Conservation (phyloP, 2,888 invertebrate genomes). For the Cerceris rybyensis region DNA sequence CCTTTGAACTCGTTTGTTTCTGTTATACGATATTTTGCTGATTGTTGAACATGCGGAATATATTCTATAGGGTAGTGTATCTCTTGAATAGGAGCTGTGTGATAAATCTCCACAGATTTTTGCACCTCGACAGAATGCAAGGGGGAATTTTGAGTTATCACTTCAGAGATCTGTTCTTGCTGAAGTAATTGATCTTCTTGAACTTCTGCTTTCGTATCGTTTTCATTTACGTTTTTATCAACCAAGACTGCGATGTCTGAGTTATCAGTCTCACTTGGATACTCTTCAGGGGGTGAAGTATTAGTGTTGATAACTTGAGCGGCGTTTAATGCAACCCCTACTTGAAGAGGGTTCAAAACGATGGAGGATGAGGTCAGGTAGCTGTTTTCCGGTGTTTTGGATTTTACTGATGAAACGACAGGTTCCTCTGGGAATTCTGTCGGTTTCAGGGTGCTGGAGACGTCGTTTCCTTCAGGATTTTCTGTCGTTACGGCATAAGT, state of each 20-base stretch:
- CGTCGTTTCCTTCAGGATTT: not conserved
- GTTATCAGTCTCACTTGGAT: not conserved
- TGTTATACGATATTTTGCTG: constrained; percentile 49
- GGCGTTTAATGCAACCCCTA: constrained; percentile 74
- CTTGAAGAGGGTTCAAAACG: constrained; percentile 76
- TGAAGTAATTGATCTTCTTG: constrained; percentile 21
- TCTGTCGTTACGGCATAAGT: not conserved
- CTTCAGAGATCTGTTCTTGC: constrained; percentile 34
- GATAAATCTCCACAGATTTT: constrained; percentile 78
- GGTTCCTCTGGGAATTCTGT: not conserved
- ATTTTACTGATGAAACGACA: not conserved
- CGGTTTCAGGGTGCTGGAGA: not conserved
- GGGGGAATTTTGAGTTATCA: constrained; percentile 13
- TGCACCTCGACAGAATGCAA: constrained; percentile 73
- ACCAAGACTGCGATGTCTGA: not conserved
- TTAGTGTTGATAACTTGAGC: constrained; percentile 25
- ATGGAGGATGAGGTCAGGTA: constrained; percentile 68
- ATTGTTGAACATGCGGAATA: constrained; percentile 62
- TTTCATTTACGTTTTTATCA: not conserved
- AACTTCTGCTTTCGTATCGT: not conserved
- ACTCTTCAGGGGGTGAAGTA: constrained; percentile 23
- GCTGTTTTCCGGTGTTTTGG: not conserved
- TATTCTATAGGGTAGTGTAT: constrained; percentile 75
- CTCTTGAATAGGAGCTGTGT: constrained; percentile 76
- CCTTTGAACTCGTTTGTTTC: constrained; percentile 16